A percentile compares a stretch with the other conserved stretches of the same genome.
Conservation (phyloP, 2,113 vertebrate species). For the Paradoxurus hermaphroditus region DNA sequence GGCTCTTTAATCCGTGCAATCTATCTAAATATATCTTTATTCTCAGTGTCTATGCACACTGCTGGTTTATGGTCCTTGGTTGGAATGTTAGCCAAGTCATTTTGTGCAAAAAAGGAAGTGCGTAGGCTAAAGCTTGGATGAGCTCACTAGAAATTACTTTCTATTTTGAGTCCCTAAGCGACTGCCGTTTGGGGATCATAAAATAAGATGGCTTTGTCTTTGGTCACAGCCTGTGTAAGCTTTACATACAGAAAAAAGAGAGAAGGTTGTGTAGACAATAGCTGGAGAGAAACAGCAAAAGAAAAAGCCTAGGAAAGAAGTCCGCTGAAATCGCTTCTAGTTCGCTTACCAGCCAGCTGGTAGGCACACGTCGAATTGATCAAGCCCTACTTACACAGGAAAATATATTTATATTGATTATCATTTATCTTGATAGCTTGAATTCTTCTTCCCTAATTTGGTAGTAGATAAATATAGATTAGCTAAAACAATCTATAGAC, state of each 20-base stretch:
- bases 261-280: constrained; percentile 1
- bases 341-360: not conserved
- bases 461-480: not conserved
- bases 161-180: constrained; percentile 62
- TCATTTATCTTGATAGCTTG: not conserved
- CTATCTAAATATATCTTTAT: constrained; percentile 73
- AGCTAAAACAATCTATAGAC: not conserved
- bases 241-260: constrained; percentile 44
- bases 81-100: constrained; percentile 78
- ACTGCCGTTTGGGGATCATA: constrained; percentile 65
- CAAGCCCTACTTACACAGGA: not conserved
- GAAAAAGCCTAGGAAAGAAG: not conserved
- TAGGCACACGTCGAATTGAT: not conserved
- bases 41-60: constrained; percentile 62
- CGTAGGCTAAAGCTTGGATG: constrained; percentile 77
- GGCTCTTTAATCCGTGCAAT: constrained; percentile 56
- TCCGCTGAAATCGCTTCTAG: not conserved
- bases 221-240: constrained; percentile 45
- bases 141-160: constrained; percentile 74
- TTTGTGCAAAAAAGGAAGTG: constrained; percentile 74
- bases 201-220: constrained; percentile 67
- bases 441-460: not conserved
- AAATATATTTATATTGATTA: not conserved
- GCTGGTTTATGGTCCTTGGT: constrained; percentile 72
- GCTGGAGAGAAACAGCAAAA: not conserved